Percentiles rank a stretch among this genome's conserved stretches.
These are phyloP conservation scores for Heliopora coerulea DNA, from an alignment of 92 coral and sea anemone species.

Conservation along the genomic window DNA sequence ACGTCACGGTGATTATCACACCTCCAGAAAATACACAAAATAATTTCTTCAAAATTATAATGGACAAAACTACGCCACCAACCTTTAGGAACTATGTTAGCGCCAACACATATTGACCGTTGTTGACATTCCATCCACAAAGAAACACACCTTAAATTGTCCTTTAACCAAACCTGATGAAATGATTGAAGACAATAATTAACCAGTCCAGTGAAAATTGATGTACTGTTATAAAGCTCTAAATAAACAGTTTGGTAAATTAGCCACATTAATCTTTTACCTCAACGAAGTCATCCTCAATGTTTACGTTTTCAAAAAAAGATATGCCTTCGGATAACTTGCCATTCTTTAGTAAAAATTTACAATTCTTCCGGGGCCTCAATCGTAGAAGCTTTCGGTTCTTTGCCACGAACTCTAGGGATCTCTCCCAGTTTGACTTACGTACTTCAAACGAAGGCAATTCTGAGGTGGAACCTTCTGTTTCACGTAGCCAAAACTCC, in stretches of 20 bases:
- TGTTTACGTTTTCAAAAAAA: neutral
- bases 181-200: neutral
- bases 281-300: neutral
- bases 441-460: slow-evolving; percentile 11
- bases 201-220: neutral
- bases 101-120: neutral
- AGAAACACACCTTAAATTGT: neutral
- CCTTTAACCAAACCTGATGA: neutral
- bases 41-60: neutral
- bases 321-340: neutral
- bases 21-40: neutral
- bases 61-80: neutral
- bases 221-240: neutral
- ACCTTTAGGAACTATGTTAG: neutral
- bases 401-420: neutral
- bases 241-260: neutral
- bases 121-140: neutral
- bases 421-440: neutral
- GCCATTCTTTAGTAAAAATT: neutral
- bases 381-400: neutral
- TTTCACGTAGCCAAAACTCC: slow-evolving; percentile 9
- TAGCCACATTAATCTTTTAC: neutral
- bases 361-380: slow-evolving; percentile 8
- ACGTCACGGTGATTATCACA: neutral
- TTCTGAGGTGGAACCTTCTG: neutral